Percentiles rank a stretch among this genome's conserved stretches.
Conservation (phyloP, 2,888 invertebrate species). For the Heteromurus nitidus region DNA sequence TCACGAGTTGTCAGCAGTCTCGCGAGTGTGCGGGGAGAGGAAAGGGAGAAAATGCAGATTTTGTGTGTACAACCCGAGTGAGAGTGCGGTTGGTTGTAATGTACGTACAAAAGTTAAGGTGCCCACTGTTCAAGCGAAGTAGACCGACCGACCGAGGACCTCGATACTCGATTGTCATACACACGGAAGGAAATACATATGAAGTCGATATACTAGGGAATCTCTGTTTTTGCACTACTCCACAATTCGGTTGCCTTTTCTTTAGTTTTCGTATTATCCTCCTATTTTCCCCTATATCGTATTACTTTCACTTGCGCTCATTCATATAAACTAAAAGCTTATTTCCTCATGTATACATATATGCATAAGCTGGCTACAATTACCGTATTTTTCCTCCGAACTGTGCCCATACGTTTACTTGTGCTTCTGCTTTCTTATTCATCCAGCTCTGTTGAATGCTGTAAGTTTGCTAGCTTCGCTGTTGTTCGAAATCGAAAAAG, state of each 20-base stretch:
- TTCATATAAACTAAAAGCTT: not conserved
- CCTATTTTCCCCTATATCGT: not conserved
- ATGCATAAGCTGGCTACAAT: too few relatives aligned
- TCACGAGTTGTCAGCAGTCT: too few relatives aligned
- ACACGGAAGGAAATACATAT: slow-evolving; percentile 10
- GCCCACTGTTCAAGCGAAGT: slow-evolving; percentile 22
- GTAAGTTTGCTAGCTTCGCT: too few relatives aligned
- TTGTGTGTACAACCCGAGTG: slow-evolving; percentile 8
- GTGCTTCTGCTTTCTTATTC: too few relatives aligned
- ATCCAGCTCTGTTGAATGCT: slow-evolving; percentile 8
- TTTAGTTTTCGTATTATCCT: not conserved
- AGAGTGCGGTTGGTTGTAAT: too few relatives aligned
- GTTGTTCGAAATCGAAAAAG: not conserved
- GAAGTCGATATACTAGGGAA: not conserved
- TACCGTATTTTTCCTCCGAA: not conserved
- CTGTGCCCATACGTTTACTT: too few relatives aligned
- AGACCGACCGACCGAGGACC: slow-evolving; percentile 18
- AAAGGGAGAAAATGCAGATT: slow-evolving; percentile 33
- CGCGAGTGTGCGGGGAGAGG: slow-evolving; percentile 12
- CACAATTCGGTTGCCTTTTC: not conserved
- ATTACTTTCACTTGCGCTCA: not conserved
- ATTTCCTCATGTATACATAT: slow-evolving; percentile 16
- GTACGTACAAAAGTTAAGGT: slow-evolving; percentile 17
- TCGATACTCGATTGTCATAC: slow-evolving; percentile 24
- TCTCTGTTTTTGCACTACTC: not conserved